Evolutionary conservation across 2,113 vertebrate genomes (phyloP).

Genomic region (Channa maculata): DNA sequence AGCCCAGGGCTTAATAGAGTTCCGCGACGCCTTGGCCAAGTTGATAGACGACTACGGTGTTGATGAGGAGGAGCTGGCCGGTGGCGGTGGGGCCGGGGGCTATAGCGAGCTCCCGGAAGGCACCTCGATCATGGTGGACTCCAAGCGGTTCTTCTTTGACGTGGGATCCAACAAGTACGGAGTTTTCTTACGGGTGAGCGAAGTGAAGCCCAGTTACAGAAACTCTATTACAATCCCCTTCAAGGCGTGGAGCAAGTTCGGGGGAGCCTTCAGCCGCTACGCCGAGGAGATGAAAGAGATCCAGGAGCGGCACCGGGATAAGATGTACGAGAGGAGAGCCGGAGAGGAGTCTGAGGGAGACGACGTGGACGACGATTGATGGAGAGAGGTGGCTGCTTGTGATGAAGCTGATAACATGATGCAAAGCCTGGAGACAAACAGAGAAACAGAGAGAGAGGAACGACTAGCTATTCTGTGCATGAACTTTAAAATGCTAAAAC

Average conservation of each 20-base stretch:
- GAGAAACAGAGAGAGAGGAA: constrained; percentile 50
- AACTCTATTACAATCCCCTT: constrained; percentile 97
- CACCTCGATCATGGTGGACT: constrained; percentile 96
- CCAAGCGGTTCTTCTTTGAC: constrained; percentile 97
- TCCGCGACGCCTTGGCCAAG: constrained; percentile 95
- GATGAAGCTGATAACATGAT: constrained; percentile 68
- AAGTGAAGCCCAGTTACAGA: constrained; percentile 97
- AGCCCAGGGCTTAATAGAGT: constrained; percentile 95
- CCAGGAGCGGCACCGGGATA: constrained; percentile 94
- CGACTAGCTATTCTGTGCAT: constrained; percentile 76
- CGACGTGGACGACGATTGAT: constrained; percentile 95
- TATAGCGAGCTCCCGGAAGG: constrained; percentile 95
- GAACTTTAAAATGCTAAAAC: constrained; percentile 77
- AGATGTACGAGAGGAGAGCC: constrained; percentile 89
- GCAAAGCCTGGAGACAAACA: constrained; percentile 71
- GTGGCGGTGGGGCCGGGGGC: constrained; percentile 86
- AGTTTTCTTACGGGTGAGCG: constrained; percentile 95
- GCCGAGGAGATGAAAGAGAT: constrained; percentile 99
- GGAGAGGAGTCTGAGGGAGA: constrained; percentile 94
- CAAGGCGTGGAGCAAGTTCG: constrained; percentile 98
- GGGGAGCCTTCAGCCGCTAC: constrained; percentile 94
- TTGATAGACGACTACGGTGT: constrained; percentile 96
- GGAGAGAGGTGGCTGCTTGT: constrained; percentile 28
- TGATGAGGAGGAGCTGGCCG: constrained; percentile 91
- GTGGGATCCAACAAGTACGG: constrained; percentile 99